These are phyloP conservation scores for Phoebastria nigripes DNA, from an alignment of 2,797 vertebrate species.

Conservation along the genomic window DNA sequence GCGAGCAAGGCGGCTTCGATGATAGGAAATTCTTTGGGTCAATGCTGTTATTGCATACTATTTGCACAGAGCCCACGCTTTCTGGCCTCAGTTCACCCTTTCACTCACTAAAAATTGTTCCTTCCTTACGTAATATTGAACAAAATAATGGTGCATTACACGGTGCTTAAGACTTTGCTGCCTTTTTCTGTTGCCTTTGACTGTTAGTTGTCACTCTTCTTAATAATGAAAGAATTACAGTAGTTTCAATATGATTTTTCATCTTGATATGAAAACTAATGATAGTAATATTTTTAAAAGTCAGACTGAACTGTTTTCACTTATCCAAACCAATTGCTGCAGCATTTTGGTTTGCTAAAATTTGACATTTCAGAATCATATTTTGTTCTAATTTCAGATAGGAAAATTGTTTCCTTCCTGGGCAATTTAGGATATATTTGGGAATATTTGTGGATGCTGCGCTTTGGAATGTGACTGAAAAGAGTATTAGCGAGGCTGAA, in stretches of 20 bases:
- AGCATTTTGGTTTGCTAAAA: constrained; percentile 8
- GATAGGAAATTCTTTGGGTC: background rate
- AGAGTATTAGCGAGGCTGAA: background rate
- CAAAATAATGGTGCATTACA: background rate
- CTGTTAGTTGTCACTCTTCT: background rate
- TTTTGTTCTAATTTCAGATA: constrained; percentile 44
- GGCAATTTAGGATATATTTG: constrained; percentile 37
- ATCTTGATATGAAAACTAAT: constrained; percentile 44
- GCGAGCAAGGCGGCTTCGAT: background rate
- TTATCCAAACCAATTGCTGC: constrained; percentile 50
- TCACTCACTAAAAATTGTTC: background rate
- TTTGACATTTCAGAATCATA: constrained; percentile 37
- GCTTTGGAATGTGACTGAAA: constrained; percentile 21
- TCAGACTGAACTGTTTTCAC: constrained; percentile 27
- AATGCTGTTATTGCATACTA: background rate
- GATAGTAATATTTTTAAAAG: constrained; percentile 35
- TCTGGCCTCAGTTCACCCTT: background rate
- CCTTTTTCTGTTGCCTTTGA: background rate
- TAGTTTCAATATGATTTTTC: constrained; percentile 25
- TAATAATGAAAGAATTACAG: background rate
- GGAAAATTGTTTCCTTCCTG: constrained; percentile 62
- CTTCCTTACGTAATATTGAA: background rate
- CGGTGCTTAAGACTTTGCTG: background rate
- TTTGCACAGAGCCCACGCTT: background rate
- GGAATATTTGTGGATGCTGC: constrained; percentile 39